These are phyloP conservation scores for Tenualosa ilisha DNA, from an alignment of 2,797 vertebrate species.

Conservation along the genomic window DNA sequence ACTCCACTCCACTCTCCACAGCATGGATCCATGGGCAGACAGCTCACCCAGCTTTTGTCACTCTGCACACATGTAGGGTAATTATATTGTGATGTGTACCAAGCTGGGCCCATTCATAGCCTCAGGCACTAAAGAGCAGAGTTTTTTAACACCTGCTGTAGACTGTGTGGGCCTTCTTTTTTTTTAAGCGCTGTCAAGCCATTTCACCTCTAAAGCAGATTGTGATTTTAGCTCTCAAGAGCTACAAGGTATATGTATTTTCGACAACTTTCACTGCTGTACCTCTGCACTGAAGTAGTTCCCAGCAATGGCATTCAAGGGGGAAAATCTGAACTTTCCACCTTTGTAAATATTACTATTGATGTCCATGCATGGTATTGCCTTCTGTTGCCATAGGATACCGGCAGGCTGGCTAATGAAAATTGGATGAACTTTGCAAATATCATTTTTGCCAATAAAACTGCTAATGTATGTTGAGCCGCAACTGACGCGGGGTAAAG, in stretches of 20 bases:
- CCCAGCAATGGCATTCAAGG: conserved; percentile 4
- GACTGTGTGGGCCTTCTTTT: not conserved
- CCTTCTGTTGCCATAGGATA: conserved; percentile 32
- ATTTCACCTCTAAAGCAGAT: conserved; percentile 9
- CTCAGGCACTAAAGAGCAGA: not conserved
- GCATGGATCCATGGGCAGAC: conserved; percentile 62
- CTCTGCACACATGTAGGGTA: conserved; percentile 61
- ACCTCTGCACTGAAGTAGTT: conserved; percentile 35
- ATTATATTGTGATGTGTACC: conserved; percentile 67
- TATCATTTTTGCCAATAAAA: conserved; percentile 58
- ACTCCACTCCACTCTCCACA: conserved; percentile 2
- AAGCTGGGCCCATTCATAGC: conserved; percentile 58
- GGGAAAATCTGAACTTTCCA: conserved; percentile 38
- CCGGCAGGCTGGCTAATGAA: conserved; percentile 38
- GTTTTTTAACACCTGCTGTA: not conserved
- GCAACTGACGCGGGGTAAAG: not conserved
- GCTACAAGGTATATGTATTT: not conserved
- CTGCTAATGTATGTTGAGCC: conserved; percentile 37
- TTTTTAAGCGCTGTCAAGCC: not conserved
- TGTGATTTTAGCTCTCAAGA: not conserved
- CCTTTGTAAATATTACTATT: conserved; percentile 12
- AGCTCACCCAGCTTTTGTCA: conserved; percentile 64
- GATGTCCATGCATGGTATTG: conserved; percentile 25
- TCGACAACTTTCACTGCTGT: not conserved
- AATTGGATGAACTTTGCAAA: conserved; percentile 57